These are phyloP conservation scores for Orthosia gothica DNA, from an alignment of 2,888 invertebrate species.

Conservation along the genomic window DNA sequence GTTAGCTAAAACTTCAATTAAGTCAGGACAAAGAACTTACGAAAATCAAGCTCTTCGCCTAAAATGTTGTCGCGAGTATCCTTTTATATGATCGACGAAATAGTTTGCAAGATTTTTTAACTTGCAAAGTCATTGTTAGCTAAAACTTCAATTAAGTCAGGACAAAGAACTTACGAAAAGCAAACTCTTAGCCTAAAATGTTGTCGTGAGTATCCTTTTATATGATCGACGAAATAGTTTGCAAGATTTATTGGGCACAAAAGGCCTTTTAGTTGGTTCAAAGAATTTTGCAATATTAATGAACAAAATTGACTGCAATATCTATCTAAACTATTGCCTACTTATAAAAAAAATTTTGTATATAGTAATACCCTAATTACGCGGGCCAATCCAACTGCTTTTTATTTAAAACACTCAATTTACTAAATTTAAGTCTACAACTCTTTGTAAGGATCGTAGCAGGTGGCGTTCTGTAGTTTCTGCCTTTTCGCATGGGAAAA, in stretches of 20 bases:
- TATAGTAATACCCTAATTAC: too few species aligned
- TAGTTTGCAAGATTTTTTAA: conserved; percentile 9
- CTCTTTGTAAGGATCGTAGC: too few species aligned
- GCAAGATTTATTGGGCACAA: background rate
- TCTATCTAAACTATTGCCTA: too few species aligned
- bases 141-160: background rate
- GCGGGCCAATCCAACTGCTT: too few species aligned
- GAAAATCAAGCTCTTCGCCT: background rate
- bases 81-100: background rate
- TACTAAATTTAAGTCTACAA: background rate
- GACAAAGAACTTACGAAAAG: background rate
- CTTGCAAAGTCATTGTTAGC: background rate
- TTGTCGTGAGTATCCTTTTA: background rate
- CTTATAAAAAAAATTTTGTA: too few species aligned
- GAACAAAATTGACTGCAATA: background rate
- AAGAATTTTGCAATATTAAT: conserved; percentile 3
- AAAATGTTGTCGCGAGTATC: background rate
- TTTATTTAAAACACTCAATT: background rate
- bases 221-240: background rate
- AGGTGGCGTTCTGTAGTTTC: too few species aligned
- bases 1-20: background rate
- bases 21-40: background rate
- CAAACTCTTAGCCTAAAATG: background rate
- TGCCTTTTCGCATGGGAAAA: too few species aligned
- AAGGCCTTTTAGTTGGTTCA: background rate